A percentile compares a stretch with the other conserved stretches of the same genome.
Evolutionary conservation across 2,797 vertebrate species (phyloP).

Genomic region (Channa striata): DNA sequence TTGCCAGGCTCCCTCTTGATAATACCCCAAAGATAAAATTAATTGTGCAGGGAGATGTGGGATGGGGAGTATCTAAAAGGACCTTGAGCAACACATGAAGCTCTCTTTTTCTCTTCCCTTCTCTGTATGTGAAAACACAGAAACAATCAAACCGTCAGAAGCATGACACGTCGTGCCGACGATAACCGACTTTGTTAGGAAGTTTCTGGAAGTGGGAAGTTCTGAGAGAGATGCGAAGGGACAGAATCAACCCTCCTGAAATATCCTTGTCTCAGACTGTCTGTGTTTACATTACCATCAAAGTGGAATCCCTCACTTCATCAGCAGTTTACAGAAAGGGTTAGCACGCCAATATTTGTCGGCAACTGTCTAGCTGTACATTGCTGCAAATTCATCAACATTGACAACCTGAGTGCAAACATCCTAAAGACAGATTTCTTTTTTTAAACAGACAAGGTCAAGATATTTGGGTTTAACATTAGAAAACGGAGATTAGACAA

Average conservation of each 20-base stretch:
- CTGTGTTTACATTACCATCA: constrained; percentile 58
- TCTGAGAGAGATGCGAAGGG: constrained; percentile 56
- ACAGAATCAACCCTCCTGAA: constrained; percentile 63
- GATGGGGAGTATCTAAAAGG: constrained; percentile 80
- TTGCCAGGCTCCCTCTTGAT: constrained; percentile 84
- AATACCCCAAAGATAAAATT: constrained; percentile 86
- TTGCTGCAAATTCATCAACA: not conserved
- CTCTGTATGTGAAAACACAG: constrained; percentile 73
- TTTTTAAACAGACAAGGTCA: no score
- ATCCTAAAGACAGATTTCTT: not conserved
- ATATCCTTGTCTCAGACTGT: constrained; percentile 51
- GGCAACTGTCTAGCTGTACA: not conserved
- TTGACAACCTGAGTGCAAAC: constrained; percentile 4
- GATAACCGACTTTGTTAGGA: constrained; percentile 65
- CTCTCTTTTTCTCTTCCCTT: constrained; percentile 56
- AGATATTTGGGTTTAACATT: no score
- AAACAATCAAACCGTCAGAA: constrained; percentile 77
- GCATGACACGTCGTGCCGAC: constrained; percentile 66
- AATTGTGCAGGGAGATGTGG: constrained; percentile 85
- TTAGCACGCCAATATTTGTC: constrained; percentile 23
- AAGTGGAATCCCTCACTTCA: constrained; percentile 45
- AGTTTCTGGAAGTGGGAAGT: constrained; percentile 56
- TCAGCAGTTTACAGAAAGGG: constrained; percentile 36
- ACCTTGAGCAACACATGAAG: constrained; percentile 81
- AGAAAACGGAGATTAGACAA: no score